These are phyloP conservation scores for Caenorhabditis doughertyi DNA, from an alignment of 2,888 invertebrate species.

Conservation along the genomic window DNA sequence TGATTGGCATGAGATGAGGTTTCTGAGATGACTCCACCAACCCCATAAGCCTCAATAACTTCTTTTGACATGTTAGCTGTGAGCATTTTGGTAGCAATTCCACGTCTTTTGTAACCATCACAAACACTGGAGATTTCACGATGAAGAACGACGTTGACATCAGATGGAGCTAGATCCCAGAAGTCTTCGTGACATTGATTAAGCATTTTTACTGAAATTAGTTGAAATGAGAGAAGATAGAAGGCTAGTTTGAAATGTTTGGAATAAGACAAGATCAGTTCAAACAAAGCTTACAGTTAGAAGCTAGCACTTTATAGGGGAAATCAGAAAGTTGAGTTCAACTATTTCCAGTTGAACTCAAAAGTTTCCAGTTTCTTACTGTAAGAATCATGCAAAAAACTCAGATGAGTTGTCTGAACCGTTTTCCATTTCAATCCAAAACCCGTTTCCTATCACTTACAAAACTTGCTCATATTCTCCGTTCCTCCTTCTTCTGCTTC, in stretches of 20 bases:
- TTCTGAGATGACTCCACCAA: conserved; percentile 59
- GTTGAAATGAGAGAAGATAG: not conserved
- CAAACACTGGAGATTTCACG: conserved; percentile 55
- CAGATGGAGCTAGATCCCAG: conserved; percentile 39
- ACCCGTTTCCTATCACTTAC: no score
- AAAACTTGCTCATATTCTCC: conserved; percentile 39
- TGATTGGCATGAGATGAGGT: conserved; percentile 56
- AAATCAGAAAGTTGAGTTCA: no score
- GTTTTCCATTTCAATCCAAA: no score
- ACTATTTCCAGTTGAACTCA: no score
- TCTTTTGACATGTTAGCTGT: conserved; percentile 26
- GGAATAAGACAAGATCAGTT: no score
- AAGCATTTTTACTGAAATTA: conserved; percentile 46
- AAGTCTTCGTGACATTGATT: conserved; percentile 57
- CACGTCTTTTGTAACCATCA: conserved; percentile 35
- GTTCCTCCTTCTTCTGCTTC: conserved; percentile 24
- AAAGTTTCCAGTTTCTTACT: no score
- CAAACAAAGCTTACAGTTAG: no score
- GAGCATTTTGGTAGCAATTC: conserved; percentile 55
- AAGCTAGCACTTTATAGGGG: no score
- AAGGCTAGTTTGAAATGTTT: no score
- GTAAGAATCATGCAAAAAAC: no score
- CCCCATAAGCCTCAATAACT: conserved; percentile 8
- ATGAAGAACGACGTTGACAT: conserved; percentile 43
- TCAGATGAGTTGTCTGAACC: no score